These are phyloP conservation scores for Aldrovandia affinis DNA, from an alignment of 2,797 vertebrate genomes.

Conservation along the genomic window DNA sequence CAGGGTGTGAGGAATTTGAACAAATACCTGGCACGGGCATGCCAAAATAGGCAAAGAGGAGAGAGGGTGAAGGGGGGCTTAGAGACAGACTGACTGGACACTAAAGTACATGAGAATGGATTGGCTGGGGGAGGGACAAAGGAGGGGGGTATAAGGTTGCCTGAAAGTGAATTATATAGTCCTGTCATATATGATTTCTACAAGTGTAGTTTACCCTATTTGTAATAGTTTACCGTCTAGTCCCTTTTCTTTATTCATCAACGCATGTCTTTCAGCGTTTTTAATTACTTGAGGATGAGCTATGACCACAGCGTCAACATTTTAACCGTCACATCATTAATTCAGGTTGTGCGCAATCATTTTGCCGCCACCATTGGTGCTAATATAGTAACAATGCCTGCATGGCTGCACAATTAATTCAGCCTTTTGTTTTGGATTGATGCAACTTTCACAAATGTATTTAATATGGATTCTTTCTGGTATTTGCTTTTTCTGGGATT, in stretches of 20 bases:
- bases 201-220: not conserved
- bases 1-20: constrained; percentile 84
- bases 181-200: not conserved
- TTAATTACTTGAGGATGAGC: constrained; percentile 62
- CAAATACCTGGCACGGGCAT: constrained; percentile 82
- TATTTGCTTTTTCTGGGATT: not conserved
- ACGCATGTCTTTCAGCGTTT: constrained; percentile 45
- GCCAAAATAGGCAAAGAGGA: constrained; percentile 71
- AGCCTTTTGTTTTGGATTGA: not conserved
- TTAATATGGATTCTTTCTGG: not conserved
- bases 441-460: not conserved
- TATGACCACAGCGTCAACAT: constrained; percentile 43
- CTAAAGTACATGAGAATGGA: not conserved
- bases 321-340: constrained; percentile 38
- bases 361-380: not conserved
- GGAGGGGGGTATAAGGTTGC: constrained; percentile 39
- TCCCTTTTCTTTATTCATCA: not conserved
- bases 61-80: constrained; percentile 30
- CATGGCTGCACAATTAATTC: not conserved
- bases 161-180: not conserved
- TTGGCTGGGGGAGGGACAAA: constrained; percentile 29
- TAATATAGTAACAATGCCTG: not conserved
- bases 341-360: not conserved
- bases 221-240: not conserved
- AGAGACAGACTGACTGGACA: constrained; percentile 5